phyloP scores from a whole-genome alignment of 2,797 vertebrate genomes.

The Sebastes taczanowskii region DNA sequence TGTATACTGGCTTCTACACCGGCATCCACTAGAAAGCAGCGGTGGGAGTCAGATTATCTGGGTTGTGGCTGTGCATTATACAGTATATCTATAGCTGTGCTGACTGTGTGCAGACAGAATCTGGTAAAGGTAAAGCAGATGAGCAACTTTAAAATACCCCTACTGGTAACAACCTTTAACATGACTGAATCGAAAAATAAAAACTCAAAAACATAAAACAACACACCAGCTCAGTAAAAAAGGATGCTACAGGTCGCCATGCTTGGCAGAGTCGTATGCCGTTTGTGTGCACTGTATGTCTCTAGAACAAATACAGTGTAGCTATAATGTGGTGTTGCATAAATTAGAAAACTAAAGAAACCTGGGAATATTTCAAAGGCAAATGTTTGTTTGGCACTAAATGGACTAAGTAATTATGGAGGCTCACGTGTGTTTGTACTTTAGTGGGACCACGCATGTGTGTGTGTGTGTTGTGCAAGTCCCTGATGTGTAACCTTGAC shows the following conservation, averaged over 20 bases:
- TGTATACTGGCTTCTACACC: neutral
- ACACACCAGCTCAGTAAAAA: neutral
- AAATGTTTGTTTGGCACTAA: constrained; percentile 42
- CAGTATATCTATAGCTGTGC: neutral
- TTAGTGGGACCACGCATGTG: constrained; percentile 6
- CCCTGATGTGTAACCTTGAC: constrained; percentile 60
- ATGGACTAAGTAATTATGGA: constrained; percentile 13
- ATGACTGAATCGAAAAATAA: neutral
- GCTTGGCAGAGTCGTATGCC: neutral
- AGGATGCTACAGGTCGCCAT: neutral
- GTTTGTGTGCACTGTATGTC: neutral
- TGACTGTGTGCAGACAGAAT: neutral
- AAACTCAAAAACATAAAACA: neutral
- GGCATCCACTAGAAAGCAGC: neutral
- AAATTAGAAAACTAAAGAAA: constrained; percentile 6
- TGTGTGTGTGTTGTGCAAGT: constrained; percentile 5
- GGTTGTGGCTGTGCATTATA: neutral
- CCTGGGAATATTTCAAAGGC: constrained; percentile 26
- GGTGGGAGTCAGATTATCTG: neutral
- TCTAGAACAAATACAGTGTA: constrained; percentile 2
- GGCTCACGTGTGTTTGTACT: constrained; percentile 9
- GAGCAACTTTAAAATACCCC: neutral
- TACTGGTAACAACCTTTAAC: neutral
- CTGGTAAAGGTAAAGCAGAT: neutral
- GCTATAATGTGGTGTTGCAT: constrained; percentile 5